Base-by-base conservation (phyloP, 2,888 invertebrate species). In the Drosophila dives region DNA sequence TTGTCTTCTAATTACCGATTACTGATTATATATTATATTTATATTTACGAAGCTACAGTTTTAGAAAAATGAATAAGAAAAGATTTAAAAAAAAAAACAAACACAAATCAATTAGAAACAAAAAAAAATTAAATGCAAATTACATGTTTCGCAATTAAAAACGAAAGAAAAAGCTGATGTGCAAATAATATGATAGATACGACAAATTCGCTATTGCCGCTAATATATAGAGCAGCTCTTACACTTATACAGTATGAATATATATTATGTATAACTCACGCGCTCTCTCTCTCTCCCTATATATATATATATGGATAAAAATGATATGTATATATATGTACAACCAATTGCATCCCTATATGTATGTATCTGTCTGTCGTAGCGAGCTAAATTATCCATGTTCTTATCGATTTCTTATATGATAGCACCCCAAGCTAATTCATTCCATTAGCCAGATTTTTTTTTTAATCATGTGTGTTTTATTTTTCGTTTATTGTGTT, bases 371-470 rank as follows among this genome's bases (percentile, higher is more conserved):
- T 72, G 66, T 77, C 54, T 58, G 54, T 36, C 54, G 17, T 36
- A 60, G 61, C 33, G 56, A 61, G 67, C 76, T 61, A 48, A 64
- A 5, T 36, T 32, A 33, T 64, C 62, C 69, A 26, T 29, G 15
- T 54, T 49, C 36, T 59, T 26, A 33, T 62, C 26, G 12, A 45
- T 40, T 54, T 45, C 17, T 23, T 38, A 23, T 59, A 51, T 34
- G 15, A 64, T 49, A 64, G 51, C 71, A 74, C 61, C 72, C 78
- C 78, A 29, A 66, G 83, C 83, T 75, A 77, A 63, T 86, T 89
- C 86, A 86, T 86, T 86, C 86, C 86, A 86, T 86, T 86, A 86
- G 87, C 72, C 71, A 77, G 82, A 75, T 49, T 75, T 86, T 62
- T 50, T 23, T 53, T 23, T 38, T 38, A 15, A 23, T 54, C 3